These are phyloP conservation scores for Aptenodytes patagonicus DNA, from an alignment of 2,113 vertebrate genomes.

Conservation along the genomic window DNA sequence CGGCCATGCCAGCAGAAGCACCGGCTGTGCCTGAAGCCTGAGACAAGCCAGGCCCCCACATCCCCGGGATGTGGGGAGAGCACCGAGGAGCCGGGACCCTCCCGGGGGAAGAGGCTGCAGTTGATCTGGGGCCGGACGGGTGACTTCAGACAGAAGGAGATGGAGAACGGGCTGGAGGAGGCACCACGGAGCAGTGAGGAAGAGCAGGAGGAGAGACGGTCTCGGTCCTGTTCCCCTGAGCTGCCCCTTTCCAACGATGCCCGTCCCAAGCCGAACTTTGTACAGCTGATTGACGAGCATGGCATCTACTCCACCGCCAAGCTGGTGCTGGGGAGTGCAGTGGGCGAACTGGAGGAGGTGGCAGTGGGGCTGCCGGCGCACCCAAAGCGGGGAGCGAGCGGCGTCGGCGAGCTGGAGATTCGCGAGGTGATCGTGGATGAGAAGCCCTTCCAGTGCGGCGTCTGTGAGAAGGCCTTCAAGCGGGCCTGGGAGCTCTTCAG, in stretches of 20 bases:
- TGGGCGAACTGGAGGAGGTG: not conserved
- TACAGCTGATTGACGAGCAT: conserved; percentile 51
- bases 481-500: conserved; percentile 62
- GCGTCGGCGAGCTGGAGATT: not conserved
- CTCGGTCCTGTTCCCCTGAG: not conserved
- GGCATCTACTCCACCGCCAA: conserved; percentile 55
- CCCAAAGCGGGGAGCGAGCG: fast-evolving
- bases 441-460: conserved; percentile 25
- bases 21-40: not conserved
- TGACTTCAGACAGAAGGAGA: not conserved
- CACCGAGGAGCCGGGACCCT: not conserved
- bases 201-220: not conserved
- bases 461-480: conserved; percentile 56
- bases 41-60: fast-evolving
- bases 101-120: not conserved
- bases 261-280: not conserved
- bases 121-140: not conserved
- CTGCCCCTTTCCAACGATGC: fast-evolving
- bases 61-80: not conserved
- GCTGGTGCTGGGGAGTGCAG: not conserved
- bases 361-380: not conserved
- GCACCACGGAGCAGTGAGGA: not conserved
- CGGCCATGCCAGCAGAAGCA: not conserved
- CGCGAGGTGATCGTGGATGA: conserved; percentile 13
- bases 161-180: not conserved